A percentile compares a stretch with the other conserved stretches of the same genome.
Evolutionary conservation across 2,888 invertebrate genomes (phyloP).

Genomic region (Acanthoscelides obtectus): DNA sequence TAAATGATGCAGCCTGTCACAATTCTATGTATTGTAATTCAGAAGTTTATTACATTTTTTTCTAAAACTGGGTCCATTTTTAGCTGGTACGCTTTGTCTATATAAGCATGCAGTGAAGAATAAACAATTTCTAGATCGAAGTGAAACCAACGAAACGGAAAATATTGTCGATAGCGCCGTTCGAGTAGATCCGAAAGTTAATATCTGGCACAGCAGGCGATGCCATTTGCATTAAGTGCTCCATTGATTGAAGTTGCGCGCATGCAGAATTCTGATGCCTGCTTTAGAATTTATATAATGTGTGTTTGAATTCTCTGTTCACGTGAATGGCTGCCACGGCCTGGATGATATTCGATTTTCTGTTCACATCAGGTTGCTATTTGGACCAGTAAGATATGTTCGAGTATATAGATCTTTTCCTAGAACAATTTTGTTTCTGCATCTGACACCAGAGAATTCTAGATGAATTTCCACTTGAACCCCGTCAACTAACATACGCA

Average conservation of each 20-base stretch:
- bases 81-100: too few relatives aligned
- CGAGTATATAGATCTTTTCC: too few relatives aligned
- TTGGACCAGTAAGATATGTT: background rate
- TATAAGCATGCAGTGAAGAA: background rate
- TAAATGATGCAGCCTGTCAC: too few relatives aligned
- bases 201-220: background rate
- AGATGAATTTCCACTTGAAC: too few relatives aligned
- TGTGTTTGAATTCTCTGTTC: background rate
- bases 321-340: background rate
- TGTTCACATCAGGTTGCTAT: background rate
- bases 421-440: too few relatives aligned
- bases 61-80: too few relatives aligned
- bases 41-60: too few relatives aligned
- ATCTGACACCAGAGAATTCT: too few relatives aligned
- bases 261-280: background rate
- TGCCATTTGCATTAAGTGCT: background rate
- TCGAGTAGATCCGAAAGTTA: background rate
- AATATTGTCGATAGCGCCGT: background rate
- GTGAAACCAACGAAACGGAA: background rate
- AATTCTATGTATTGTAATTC: too few relatives aligned
- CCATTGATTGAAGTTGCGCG: background rate
- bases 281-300: background rate
- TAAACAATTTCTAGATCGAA: background rate
- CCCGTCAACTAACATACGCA: too few relatives aligned
- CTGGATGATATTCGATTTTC: background rate